Evolutionary conservation across 2,888 invertebrate species (phyloP).

Genomic region (Stenchaetothrips biformis): DNA sequence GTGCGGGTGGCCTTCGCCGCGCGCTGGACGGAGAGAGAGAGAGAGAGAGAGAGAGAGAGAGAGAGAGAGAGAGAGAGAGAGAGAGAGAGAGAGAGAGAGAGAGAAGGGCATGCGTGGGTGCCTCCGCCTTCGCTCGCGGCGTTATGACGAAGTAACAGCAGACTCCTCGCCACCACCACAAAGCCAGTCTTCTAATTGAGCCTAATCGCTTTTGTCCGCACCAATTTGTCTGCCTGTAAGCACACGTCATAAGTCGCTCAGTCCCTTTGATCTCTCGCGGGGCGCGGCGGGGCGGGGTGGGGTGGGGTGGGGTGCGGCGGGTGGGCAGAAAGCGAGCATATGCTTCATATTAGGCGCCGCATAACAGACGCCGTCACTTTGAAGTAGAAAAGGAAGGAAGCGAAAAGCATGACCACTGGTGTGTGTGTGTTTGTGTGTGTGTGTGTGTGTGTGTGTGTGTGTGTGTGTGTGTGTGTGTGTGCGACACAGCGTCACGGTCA

Average conservation of each 20-base stretch:
- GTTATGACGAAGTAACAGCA: background rate
- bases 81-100: background rate
- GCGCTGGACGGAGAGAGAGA: too few relatives aligned
- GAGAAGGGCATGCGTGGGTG: background rate
- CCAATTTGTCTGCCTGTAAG: slow-evolving; percentile 14
- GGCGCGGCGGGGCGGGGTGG: background rate
- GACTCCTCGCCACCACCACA: background rate
- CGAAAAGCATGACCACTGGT: too few relatives aligned
- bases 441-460: background rate
- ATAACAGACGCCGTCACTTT: too few relatives aligned
- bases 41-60: background rate
- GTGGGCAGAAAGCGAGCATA: background rate
- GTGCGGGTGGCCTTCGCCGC: background rate
- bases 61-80: background rate
- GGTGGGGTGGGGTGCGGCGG: background rate
- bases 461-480: background rate
- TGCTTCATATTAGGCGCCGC: slow-evolving; percentile 8
- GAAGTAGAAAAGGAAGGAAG: too few relatives aligned
- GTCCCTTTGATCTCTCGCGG: slow-evolving; percentile 14
- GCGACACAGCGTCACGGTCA: background rate
- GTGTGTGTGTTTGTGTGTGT: too few relatives aligned
- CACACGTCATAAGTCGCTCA: slow-evolving; percentile 11
- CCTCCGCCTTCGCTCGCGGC: background rate
- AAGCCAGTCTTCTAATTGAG: slow-evolving; percentile 1
- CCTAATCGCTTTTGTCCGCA: slow-evolving; percentile 18